Percentiles rank a stretch among this genome's conserved stretches.
These are phyloP conservation scores for Oryctolagus cuniculus DNA, from an alignment of 2,113 vertebrate genomes.

Conservation along the genomic window mOryCun1.1 NC_091443.1:63494501-63495000, in stretches of 20 bases:
- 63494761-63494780: slow-evolving; percentile 95
- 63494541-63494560: neutral
- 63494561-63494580: neutral
- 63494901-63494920: neutral
- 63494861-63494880: neutral
- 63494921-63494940: neutral
- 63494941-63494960: neutral
- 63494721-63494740: slow-evolving; percentile 95
- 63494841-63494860: neutral
- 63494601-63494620: neutral
- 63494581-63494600: neutral
- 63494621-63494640: neutral
- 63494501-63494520: slow-evolving; percentile 95
- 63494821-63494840: neutral
- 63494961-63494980: neutral
- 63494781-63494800: slow-evolving; percentile 96
- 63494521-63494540: slow-evolving; percentile 84
- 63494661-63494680: neutral
- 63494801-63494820: neutral
- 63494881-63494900: neutral
- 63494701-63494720: slow-evolving; percentile 98
- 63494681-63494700: slow-evolving; percentile 92
- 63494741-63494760: slow-evolving; percentile 94
- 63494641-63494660: neutral
- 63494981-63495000: neutral